Evolutionary conservation across 35 echinoderm and acorn worm genomes (phyloP).

Genomic region (Lytechinus pictus): DNA sequence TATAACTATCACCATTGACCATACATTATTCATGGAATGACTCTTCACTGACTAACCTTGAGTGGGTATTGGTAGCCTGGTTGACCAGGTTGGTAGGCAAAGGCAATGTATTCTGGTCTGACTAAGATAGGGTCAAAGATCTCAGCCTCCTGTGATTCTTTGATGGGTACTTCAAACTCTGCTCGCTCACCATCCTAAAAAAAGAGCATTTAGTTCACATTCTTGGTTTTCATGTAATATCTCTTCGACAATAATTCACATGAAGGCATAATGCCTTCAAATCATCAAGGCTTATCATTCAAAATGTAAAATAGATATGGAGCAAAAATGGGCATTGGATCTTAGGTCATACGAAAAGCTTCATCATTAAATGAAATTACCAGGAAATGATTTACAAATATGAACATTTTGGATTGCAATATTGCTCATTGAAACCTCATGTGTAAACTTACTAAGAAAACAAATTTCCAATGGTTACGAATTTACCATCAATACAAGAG

Average conservation of each 20-base stretch:
- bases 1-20: constrained; percentile 32
- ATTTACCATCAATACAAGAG: too few relatives aligned
- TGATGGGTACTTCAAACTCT: constrained; percentile 77
- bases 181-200: constrained; percentile 81
- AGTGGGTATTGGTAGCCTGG: constrained; percentile 82
- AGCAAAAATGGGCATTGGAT: too few relatives aligned
- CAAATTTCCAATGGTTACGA: too few relatives aligned
- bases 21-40: background rate
- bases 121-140: constrained; percentile 87
- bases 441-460: too few relatives aligned
- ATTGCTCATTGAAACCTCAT: too few relatives aligned
- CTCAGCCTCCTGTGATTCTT: constrained; percentile 85
- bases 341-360: too few relatives aligned
- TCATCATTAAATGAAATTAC: too few relatives aligned
- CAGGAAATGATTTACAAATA: too few relatives aligned
- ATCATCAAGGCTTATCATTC: too few relatives aligned
- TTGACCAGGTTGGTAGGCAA: constrained; percentile 86
- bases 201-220: background rate
- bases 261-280: too few relatives aligned
- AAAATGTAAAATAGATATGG: too few relatives aligned
- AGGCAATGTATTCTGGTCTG: constrained; percentile 69
- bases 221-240: background rate
- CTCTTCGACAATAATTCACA: background rate
- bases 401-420: too few relatives aligned
- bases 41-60: constrained; percentile 57